Percentiles rank a stretch among this genome's conserved stretches.
These are phyloP conservation scores for Rattus rattus DNA, from an alignment of 2,113 vertebrate species.

Conservation along the genomic window DNA sequence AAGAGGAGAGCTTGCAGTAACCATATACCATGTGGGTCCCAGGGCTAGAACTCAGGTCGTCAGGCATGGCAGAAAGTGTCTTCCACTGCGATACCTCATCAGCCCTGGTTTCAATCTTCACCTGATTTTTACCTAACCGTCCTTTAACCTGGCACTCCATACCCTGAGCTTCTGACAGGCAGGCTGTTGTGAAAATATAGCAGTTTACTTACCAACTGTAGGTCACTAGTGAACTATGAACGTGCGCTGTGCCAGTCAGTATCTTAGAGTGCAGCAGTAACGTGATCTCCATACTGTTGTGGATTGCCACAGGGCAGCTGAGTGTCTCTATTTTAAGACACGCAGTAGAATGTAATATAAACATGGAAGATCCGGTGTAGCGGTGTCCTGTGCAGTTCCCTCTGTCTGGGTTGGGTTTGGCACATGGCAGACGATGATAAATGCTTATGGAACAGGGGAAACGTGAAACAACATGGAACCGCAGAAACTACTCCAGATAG, in stretches of 20 bases:
- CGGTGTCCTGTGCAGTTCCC: not conserved
- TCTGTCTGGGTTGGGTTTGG: not conserved
- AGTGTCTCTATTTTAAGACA: not conserved
- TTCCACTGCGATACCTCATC: not conserved
- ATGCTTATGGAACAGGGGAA: conserved; percentile 4
- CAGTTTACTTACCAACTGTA: not conserved
- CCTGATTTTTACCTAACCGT: not conserved
- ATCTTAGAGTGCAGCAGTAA: not conserved
- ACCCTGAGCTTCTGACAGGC: not conserved
- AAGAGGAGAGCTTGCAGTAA: not conserved
- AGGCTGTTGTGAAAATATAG: not conserved
- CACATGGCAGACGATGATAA: not conserved
- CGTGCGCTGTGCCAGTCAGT: not conserved
- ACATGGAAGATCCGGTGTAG: not conserved
- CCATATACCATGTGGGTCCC: not conserved
- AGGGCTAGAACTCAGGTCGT: not conserved
- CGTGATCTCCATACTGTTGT: not conserved
- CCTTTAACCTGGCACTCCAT: not conserved
- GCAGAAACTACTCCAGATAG: conserved; percentile 19
- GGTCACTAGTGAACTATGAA: not conserved
- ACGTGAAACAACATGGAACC: not conserved
- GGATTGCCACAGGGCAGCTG: not conserved
- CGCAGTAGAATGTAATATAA: not conserved
- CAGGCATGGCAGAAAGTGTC: not conserved
- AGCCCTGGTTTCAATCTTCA: not conserved